Conservation (phyloP, 2,113 vertebrate species). For the Cololabis saira region DNA sequence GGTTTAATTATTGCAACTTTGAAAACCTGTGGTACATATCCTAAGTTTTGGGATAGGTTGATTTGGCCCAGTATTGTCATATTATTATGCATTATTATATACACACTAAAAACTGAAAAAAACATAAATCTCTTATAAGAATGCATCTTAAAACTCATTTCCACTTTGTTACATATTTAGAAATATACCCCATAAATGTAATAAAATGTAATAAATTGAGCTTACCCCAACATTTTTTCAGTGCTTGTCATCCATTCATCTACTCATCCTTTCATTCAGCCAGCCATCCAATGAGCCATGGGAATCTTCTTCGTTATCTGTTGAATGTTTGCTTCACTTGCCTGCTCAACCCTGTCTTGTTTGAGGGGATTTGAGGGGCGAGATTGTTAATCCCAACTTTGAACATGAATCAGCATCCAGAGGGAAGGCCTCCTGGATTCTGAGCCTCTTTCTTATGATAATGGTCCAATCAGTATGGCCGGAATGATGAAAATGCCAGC, state of each 20-base stretch:
- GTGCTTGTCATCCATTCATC: slow-evolving; percentile 61
- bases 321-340: slow-evolving; percentile 85
- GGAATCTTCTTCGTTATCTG: slow-evolving; percentile 80
- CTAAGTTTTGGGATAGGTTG: no score
- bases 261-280: slow-evolving; percentile 73
- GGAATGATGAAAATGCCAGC: slow-evolving; percentile 85
- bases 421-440: slow-evolving; percentile 83
- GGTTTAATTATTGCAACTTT: no score
- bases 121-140: no score
- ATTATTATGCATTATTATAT: no score
- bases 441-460: slow-evolving; percentile 93
- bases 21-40: no score
- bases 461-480: slow-evolving; percentile 82
- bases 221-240: slow-evolving; percentile 1
- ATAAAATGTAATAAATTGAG: no score
- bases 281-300: slow-evolving; percentile 68
- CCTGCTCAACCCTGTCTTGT: slow-evolving; percentile 76
- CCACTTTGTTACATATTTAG: no score
- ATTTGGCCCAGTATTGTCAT: no score
- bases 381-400: slow-evolving; percentile 96
- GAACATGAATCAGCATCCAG: slow-evolving; percentile 91
- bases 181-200: no score
- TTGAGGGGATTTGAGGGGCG: slow-evolving; percentile 95
- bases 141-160: no score
- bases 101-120: no score